Base-by-base conservation (phyloP, 1,140 invertebrate genomes). In the Megalonaias nervosa region DNA sequence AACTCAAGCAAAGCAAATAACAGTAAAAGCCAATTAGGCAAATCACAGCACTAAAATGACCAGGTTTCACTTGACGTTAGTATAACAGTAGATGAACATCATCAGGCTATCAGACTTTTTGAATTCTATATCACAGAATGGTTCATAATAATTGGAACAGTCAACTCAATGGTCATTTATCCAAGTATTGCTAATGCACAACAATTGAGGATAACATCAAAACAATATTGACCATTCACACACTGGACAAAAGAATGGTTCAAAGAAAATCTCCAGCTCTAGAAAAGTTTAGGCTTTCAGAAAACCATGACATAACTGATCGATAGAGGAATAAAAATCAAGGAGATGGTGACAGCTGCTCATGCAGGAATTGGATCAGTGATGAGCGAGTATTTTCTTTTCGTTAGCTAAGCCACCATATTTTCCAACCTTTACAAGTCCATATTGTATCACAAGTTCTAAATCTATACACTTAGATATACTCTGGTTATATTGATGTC, bases 141-240 rank as follows among this genome's bases (percentile, higher is more conserved):
- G 31, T 2, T 31, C 31, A 31, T 31, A 31, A 31, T 31, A 31
- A 31, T 31, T 31, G 5, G 31, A 31, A 2, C 31, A 31, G 5
- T 31, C 31, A 31, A 31, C 31, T 31, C 31, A 2, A 31, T 31
- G 31, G 79, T 5, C 70, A 80, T 21, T 68, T 56, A 56, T 68
- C 79, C n/a, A 60, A 76, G 55, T 80, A 80, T 55, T 80, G 74
- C 31, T 58, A 68, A 0, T 80, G 76, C 56, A 80, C 69, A 15
- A 16, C 76, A n/a, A 80, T 77, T 73, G 79, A 80, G 48, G 38
- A 77, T 67, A 48, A 67, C 15, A 67, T 58, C 26, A 77, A 73
- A 57, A 80, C 1, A 80, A 31, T 80, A 21, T 17, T 80, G 17
- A 38, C 65, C 21, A 23, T 67, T 3, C 17, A 71, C 13, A 80